Evolutionary conservation across 2,113 vertebrate species (phyloP), one percentile per base, ranked within the genome.

Genomic region (Dunckerocampus dactyliophorus): DNA sequence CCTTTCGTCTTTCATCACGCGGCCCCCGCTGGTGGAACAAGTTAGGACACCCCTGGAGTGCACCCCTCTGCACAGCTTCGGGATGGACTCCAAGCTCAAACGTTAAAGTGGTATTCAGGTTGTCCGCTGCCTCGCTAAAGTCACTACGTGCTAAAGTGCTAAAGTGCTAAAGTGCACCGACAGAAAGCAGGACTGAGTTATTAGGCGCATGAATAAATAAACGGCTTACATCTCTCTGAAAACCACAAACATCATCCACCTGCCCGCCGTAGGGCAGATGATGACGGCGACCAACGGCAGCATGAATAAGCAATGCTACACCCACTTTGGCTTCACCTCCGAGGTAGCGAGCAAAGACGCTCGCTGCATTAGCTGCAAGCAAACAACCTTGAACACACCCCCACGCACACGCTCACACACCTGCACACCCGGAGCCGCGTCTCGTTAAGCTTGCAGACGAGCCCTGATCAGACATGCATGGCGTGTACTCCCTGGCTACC

Each of bases 381-480:
- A 56, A 54, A 67, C 60, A 46, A 47, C 19, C 51, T 51, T 37
- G 4, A 34, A 52, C 12, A 24, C n/a, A 24, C n/a, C 4, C 62
- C 24, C 34, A 47, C 11, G 3, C 10, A 19, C 47, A 48, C 52
- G 11, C 14, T 12, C 48, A 47, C 8, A 20, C 52, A 45, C 17
- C 17, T 14, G 24, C 67, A 62, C 59, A 47, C 76, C 68, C 74
- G 75, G 71, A 69, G 47, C 59, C 63, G 72, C 59, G 57, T 42
- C 72, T 73, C 51, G 42, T 79, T 78, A 78, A 62, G 67, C 1
- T 45, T 19, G 69, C 62, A 77, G 77, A 74, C 69, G 67, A 66
- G 47, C 14, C 59, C 73, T 83, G 71, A 82, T 83, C 72, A 83
- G 83, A 85, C 82, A 85, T 85, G 82, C 69, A 87, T 78, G 57